Evolutionary conservation across 2,797 vertebrate genomes (phyloP).

Genomic region (Catamblyrhynchus diadema): DNA sequence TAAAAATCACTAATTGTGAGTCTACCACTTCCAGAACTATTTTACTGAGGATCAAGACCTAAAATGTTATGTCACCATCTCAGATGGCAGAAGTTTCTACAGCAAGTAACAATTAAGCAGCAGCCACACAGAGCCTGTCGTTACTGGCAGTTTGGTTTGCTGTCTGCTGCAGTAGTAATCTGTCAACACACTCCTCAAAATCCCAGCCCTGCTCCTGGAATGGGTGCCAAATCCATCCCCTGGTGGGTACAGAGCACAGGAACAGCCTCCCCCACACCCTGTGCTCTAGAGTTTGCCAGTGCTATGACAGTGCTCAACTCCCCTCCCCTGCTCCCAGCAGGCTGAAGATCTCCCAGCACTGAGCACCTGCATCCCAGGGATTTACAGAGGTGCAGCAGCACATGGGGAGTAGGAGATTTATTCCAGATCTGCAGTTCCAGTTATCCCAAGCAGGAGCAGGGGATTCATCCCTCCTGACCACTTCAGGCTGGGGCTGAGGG

Average conservation of each 20-base stretch:
- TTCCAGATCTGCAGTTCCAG: neutral
- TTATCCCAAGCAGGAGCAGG: rapidly evolving
- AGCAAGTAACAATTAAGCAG: neutral
- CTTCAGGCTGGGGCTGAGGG: neutral
- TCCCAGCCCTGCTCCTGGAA: neutral
- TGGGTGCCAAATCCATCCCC: neutral
- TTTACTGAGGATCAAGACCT: neutral
- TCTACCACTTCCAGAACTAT: neutral
- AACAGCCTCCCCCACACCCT: neutral
- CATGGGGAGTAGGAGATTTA: neutral
- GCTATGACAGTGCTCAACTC: rapidly evolving
- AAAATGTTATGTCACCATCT: neutral
- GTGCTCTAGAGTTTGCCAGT: neutral
- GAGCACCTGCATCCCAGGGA: neutral
- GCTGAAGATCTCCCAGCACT: rapidly evolving
- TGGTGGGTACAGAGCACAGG: neutral
- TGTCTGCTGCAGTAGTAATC: neutral
- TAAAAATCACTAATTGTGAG: neutral
- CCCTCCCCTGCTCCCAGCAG: neutral
- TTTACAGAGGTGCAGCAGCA: neutral
- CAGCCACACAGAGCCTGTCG: neutral
- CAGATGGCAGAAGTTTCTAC: neutral
- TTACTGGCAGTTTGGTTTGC: neutral
- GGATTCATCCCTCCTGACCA: rapidly evolving
- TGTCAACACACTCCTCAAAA: neutral